Base-by-base conservation (phyloP, 2,113 vertebrate genomes). In the Oenanthe oenanthe region DNA sequence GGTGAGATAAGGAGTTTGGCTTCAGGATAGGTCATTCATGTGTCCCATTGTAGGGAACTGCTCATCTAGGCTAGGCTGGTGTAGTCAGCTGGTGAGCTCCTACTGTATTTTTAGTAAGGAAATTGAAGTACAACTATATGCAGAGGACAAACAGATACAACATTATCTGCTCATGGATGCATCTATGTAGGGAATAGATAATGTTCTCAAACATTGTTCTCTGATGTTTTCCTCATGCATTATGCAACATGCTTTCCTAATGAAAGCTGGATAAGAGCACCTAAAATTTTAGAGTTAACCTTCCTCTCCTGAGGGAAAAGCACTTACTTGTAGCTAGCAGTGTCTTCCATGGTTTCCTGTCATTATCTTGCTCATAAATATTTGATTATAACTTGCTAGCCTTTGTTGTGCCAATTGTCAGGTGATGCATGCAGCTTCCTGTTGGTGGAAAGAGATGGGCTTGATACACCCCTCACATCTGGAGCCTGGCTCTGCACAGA, bases 231-330 rank as follows among this genome's bases (percentile, higher is more conserved):
- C 43, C 89, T 97, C 92, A 97, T 97, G 83, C 34, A 96, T 97
- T 96, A 97, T 97, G 94, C 91, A 97, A 32, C 6, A 22, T 2
- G 3, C 10, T 94, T 94, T 51, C 51, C 40, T 94, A 88, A 88
- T 94, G 79, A 90, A 92, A 83, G 82, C 88, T 84, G 72, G 67
- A 34, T 88, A 79, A 87, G 57, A 90, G 83, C 61, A 72, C 76
- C 63, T 85, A 83, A 92, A 91, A 74, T 47, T 75, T 78, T 19
- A 61, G 58, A 88, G 62, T 76, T 95, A 65, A 65, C 68, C 82
- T 94, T 95, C 68, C 56, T 87, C 85, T 94, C 94, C 73, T 86
- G 92, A 86, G 94, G 60, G 85, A 95, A 76, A 83, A 92, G 76
- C 85, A 92, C 51, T 85, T 87, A 85, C 5, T 87, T 73, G 51